Percentiles rank a stretch among this genome's conserved stretches.
phyloP scores from a whole-genome alignment of 1,140 invertebrate genomes.

The Bombus huntii region DNA sequence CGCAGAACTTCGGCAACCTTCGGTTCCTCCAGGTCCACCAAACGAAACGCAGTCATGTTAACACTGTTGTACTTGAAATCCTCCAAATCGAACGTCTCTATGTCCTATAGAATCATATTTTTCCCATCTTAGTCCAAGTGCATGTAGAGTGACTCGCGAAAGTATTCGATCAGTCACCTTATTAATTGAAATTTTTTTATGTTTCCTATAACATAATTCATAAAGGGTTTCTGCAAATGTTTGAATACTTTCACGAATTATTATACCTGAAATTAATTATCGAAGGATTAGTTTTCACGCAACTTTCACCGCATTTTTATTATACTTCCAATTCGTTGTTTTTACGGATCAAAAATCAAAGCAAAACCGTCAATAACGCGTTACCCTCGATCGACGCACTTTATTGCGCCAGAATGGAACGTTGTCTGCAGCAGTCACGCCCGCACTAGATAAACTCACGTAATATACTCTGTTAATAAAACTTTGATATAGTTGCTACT shows the following conservation, averaged over 20 bases:
- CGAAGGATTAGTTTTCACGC: not conserved
- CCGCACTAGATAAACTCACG: not conserved
- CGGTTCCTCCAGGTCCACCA: slow-evolving; percentile 91
- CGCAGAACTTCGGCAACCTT: slow-evolving; percentile 89
- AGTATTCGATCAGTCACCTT: no score
- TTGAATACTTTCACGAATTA: not conserved
- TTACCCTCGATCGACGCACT: not conserved
- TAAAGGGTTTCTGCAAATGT: not conserved
- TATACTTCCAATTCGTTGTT: not conserved
- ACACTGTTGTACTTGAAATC: slow-evolving; percentile 97
- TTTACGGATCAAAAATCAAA: slow-evolving; percentile 1
- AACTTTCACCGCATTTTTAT: not conserved
- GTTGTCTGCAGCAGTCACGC: not conserved
- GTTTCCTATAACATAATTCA: not conserved
- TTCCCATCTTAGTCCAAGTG: not conserved
- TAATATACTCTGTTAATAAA: not conserved
- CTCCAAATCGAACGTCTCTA: slow-evolving; percentile 94
- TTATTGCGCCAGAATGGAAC: not conserved
- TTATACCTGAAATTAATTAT: not conserved
- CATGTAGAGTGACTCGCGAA: not conserved
- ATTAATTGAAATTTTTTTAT: not conserved
- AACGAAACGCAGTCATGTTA: slow-evolving; percentile 95
- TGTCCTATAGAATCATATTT: slow-evolving; percentile 85
- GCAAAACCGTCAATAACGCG: not conserved
- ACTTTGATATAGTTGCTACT: not conserved